Base-by-base conservation (phyloP, 2,797 vertebrate species). In the Tauraco hartlaubi region DNA sequence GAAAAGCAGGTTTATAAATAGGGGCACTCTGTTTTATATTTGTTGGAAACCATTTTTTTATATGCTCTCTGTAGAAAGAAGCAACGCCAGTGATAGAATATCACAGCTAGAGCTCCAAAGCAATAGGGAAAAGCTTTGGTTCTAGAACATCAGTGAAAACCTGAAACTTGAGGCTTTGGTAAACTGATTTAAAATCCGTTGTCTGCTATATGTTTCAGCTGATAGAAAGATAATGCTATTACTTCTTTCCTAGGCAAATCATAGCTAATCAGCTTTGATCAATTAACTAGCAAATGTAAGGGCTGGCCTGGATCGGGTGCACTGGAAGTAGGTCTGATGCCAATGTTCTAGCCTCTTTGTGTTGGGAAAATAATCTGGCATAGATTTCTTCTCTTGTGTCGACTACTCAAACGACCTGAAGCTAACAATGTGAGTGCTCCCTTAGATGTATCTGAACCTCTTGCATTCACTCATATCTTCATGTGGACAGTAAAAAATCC, bases 401-500 rank as follows among this genome's bases (percentile, higher is more conserved):
- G 59, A 62, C 58, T 56, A 20, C 22, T 61, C 39, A 9, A 44
- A 21, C 19, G 56, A 51, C 44, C 62, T n/a, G 44, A 41, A 22
- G 15, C 14, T 51, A 59, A 55, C 5, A 15, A n/a, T 11, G n/a
- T 5, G 21, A 55, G 26, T 33, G 16, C 20, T 59, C 15, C 51
- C 28, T 63, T 15, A 21, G 13, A 4, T 71, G 56, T 2, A 2
- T 71, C 14, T 71, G 22, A 71, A 33, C 16, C 15, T 67, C 48
- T 62, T 39, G 17, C 7, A 3, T 43, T 85, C 28, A 22, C 28
- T 28, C 9, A 1, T 5, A 20, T n/a, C 31, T 61, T 82, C 37
- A 22, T 0, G 2, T 15, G 43, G 33, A 15, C 35, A 23, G 15
- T 19, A 61, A 75, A 67, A 69, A 26, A 1, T 1, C 1, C 33